Evolutionary conservation across 2,113 vertebrate species (phyloP).

Genomic region (Phyllostomus hastatus): DNA sequence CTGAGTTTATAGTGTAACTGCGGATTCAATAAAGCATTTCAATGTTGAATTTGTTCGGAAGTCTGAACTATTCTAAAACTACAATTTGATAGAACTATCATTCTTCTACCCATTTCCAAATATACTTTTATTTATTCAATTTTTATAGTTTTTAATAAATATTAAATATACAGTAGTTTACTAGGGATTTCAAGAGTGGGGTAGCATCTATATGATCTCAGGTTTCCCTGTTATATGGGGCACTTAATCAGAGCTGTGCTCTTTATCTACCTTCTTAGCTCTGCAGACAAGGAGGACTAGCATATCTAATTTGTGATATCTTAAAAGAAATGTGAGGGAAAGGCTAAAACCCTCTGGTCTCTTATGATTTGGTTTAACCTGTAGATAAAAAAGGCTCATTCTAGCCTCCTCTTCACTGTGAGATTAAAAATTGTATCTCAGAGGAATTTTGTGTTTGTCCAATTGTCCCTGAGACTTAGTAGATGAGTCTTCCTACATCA

Average conservation of each 20-base stretch:
- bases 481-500: background rate
- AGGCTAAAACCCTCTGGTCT: background rate
- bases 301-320: background rate
- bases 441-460: background rate
- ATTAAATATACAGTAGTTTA: background rate
- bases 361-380: background rate
- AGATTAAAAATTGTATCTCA: background rate
- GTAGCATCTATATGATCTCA: background rate
- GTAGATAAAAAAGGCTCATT: background rate
- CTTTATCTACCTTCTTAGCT: background rate
- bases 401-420: background rate
- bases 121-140: background rate
- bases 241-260: background rate
- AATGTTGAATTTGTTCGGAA: background rate
- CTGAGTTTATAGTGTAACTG: background rate
- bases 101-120: background rate
- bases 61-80: background rate
- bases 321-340: background rate
- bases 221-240: background rate
- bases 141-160: background rate
- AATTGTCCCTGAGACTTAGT: background rate
- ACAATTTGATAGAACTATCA: background rate
- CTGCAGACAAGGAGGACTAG: background rate
- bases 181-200: accelerated
- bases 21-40: background rate